These are phyloP conservation scores for Acromyrmex echinatior DNA, from an alignment of 1,140 invertebrate genomes.

Conservation along the genomic window DNA sequence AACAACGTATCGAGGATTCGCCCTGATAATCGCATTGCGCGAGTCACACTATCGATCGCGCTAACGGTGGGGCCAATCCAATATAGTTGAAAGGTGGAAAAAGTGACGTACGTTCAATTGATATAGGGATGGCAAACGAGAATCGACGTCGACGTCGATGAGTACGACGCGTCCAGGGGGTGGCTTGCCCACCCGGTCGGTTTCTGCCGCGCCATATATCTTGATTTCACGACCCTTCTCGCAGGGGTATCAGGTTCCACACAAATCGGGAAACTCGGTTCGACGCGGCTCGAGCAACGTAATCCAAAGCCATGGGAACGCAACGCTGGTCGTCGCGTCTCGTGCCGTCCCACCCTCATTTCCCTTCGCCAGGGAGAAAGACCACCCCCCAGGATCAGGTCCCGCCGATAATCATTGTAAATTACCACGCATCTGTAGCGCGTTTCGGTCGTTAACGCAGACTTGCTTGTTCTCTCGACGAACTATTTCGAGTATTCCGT, in stretches of 20 bases:
- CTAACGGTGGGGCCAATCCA: constrained; percentile 29
- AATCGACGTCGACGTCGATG: constrained; percentile 47
- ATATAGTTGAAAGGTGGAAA: constrained; percentile 53
- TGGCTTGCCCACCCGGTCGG: background rate
- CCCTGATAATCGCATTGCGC: constrained; percentile 19
- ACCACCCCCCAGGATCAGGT: constrained; percentile 40
- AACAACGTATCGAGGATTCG: background rate
- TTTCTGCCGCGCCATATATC: constrained; percentile 81
- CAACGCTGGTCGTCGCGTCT: background rate
- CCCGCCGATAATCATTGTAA: constrained; percentile 80
- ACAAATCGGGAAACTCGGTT: constrained; percentile 85
- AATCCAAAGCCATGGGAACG: constrained; percentile 82
- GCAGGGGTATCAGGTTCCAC: constrained; percentile 86
- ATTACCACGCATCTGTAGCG: constrained; percentile 82
- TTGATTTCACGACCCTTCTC: constrained; percentile 86
- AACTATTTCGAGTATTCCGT: constrained; percentile 39
- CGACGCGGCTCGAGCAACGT: constrained; percentile 67
- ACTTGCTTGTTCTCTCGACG: constrained; percentile 33
- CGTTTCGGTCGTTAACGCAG: constrained; percentile 80
- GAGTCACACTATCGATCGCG: constrained; percentile 32
- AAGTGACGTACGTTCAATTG: constrained; percentile 60
- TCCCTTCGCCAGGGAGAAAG: constrained; percentile 3
- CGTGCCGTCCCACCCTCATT: constrained; percentile 6
- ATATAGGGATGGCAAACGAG: constrained; percentile 43
- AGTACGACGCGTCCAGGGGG: constrained; percentile 39